Base-by-base conservation (phyloP, 1,140 invertebrate species). In the Mactra quadrangularis region DNA sequence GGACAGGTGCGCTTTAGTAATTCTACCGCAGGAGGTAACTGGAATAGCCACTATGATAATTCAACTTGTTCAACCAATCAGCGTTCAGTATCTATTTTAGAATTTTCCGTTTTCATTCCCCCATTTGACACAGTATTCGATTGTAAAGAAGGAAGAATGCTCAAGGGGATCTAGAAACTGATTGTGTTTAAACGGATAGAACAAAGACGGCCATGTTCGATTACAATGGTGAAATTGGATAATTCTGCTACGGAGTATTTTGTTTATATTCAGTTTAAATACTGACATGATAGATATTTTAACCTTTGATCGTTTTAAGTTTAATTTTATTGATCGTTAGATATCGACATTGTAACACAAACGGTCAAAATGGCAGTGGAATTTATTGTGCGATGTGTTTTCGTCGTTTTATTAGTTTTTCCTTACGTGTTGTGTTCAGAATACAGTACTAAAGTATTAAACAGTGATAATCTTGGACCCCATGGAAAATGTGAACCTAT, bases 391-490 rank as follows among this genome's bases (percentile, higher is more conserved):
- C 22, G 64, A 25, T 53, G 22, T 82, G 22, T 57, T n/a, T 31
- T 64, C 52, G 6, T 19, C 11, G n/a, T 52, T 19, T 41, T 29
- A 57, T 19, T 17, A 47, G 15, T 3, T n/a, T 1, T 45, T 7
- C 29, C 17, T 25, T 59, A 50, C 31, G 74, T 55, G 19, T 29
- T 62, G 11, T 35, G 71, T 82, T 53, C 87, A 76, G 11, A 74
- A 75, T 81, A 81, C 55, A 81, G 13, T 87, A 98, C 91, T 96
- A 96, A 87, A 96, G 96, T 90, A 99, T 98, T 94, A 97, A 99
- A 91, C 96, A 96, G 1, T 98, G 93, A 99, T 98, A 0, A 98
- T 99, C 76, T 97, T 99, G 96, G 98, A 98, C 3, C 99, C 99
- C 94, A 90, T 99, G 41, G 88, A 41, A 90, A 89, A 62, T 93